A percentile compares a stretch with the other conserved stretches of the same genome.
Conservation (phyloP, 1,140 invertebrate genomes). For the Tachypleus tridentatus region DNA sequence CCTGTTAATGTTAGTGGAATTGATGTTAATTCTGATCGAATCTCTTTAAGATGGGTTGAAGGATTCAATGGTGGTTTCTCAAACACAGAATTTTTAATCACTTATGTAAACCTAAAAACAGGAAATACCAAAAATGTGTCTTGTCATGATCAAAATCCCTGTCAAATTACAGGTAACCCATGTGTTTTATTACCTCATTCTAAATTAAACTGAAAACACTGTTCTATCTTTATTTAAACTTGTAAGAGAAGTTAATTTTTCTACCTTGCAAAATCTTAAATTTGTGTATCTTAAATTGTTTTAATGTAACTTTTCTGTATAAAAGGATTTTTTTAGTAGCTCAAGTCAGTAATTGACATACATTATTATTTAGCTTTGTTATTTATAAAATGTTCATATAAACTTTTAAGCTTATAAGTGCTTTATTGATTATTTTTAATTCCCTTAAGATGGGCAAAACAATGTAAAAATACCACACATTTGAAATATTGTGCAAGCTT, state of each 20-base stretch:
- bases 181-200: background rate
- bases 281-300: background rate
- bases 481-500: no score
- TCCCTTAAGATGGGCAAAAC: no score
- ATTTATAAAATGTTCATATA: no score
- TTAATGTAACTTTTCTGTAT: background rate
- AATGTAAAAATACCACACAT: no score
- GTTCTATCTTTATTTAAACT: background rate
- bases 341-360: background rate
- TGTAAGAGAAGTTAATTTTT: background rate
- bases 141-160: constrained; percentile 69
- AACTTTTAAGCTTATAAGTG: no score
- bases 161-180: constrained; percentile 52
- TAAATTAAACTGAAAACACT: background rate
- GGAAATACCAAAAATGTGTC: constrained; percentile 50
- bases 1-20: constrained; percentile 49
- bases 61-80: constrained; percentile 78
- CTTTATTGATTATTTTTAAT: no score
- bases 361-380: background rate
- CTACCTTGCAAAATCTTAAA: constrained; percentile 1
- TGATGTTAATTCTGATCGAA: constrained; percentile 45
- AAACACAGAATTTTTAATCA: constrained; percentile 70
- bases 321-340: background rate
- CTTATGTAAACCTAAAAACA: constrained; percentile 29
- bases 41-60: constrained; percentile 65